These are phyloP conservation scores for Astyanax mexicanus DNA, from an alignment of 2,797 vertebrate species.

Conservation along the genomic window DNA sequence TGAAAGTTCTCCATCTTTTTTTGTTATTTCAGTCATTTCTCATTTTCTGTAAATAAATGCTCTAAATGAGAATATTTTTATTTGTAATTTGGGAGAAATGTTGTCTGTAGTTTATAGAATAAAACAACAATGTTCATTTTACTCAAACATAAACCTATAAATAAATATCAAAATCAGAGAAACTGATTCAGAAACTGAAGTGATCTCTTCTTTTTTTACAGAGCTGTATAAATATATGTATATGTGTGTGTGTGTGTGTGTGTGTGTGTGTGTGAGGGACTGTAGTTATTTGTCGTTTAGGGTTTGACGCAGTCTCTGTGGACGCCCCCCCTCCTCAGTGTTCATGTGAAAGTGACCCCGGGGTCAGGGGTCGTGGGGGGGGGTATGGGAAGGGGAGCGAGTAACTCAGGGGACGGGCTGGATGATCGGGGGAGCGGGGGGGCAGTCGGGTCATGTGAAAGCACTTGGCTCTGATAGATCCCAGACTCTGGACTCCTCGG, in stretches of 20 bases:
- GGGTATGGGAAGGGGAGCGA: constrained; percentile 52
- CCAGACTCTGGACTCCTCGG: constrained; percentile 67
- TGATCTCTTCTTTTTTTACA: no score
- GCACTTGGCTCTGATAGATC: constrained; percentile 62
- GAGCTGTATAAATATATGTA: neutral
- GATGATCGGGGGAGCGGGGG: constrained; percentile 50
- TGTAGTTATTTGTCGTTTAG: constrained; percentile 14
- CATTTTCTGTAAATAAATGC: no score
- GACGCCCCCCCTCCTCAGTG: constrained; percentile 6
- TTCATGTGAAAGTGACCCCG: constrained; percentile 74
- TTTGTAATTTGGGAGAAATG: no score
- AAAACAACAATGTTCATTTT: no score
- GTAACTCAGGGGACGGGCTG: constrained; percentile 54
- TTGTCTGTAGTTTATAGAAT: no score
- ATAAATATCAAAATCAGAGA: no score
- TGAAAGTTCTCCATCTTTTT: no score
- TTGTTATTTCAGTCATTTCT: no score
- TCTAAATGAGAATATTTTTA: no score
- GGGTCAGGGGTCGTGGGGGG: constrained; percentile 60
- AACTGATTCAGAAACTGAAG: no score
- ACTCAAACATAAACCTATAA: no score
- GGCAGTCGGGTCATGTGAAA: constrained; percentile 78
- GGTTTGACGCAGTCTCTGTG: constrained; percentile 38
- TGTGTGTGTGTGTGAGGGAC: constrained; percentile 21
- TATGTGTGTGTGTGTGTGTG: constrained; percentile 18